A percentile compares a stretch with the other conserved stretches of the same genome.
phyloP scores from a whole-genome alignment of 2,797 vertebrate genomes.

The Clarias platycephalus region DNA sequence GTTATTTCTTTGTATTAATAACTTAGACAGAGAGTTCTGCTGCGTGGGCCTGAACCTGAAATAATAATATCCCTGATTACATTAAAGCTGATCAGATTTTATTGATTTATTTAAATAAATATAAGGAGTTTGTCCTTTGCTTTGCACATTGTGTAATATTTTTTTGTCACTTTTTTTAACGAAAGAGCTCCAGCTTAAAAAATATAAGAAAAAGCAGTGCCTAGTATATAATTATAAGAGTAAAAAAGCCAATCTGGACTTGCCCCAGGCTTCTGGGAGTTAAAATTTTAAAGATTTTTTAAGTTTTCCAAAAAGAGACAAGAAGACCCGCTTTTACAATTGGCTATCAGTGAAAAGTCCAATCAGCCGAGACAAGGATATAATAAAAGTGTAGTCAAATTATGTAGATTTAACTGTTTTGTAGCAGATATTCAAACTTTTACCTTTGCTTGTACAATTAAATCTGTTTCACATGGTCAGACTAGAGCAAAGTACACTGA shows the following conservation, averaged over 20 bases:
- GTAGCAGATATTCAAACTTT: neutral
- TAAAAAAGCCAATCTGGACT: neutral
- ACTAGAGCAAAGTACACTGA: neutral
- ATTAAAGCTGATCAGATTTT: neutral
- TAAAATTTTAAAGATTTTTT: too few species aligned
- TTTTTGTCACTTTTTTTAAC: neutral
- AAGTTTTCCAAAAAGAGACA: constrained; percentile 5
- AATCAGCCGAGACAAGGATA: neutral
- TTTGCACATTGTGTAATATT: neutral
- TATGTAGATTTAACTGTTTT: neutral
- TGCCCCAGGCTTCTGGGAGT: neutral
- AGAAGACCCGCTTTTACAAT: neutral
- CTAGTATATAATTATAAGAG: neutral
- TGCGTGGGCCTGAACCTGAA: too few species aligned
- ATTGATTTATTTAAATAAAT: neutral
- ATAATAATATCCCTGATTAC: too few species aligned
- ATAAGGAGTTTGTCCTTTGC: neutral
- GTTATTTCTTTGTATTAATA: too few species aligned
- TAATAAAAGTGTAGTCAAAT: neutral
- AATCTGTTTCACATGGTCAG: neutral
- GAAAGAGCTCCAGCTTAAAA: neutral
- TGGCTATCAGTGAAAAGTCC: neutral
- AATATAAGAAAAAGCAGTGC: neutral
- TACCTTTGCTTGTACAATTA: neutral
- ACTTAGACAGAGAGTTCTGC: too few species aligned